Evolutionary conservation across 1,140 invertebrate species (phyloP), one percentile per base, ranked within the genome.

Genomic region (Zeugodacus cucurbitae): DNA sequence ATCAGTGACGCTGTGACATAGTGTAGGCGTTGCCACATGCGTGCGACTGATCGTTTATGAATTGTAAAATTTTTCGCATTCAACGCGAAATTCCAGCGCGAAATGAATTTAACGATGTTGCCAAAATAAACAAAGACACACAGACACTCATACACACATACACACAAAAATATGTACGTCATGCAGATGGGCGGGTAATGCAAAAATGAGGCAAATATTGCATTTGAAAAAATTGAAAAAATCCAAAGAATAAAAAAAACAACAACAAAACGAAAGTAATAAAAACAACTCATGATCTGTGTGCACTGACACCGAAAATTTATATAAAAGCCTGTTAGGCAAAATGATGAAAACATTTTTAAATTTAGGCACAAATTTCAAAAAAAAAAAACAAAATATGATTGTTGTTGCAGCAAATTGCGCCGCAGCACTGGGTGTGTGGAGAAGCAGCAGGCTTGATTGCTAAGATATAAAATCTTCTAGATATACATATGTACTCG

Each of bases 331-430:
- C 11, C 34, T 82, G 34, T 82, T 82, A 82, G 22, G 34, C n/a
- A 26, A 37, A 59, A 59, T 87, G 32, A 59, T 87, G 54, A 41
- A 87, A 58, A 59, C 29, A 58, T 58, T 58, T 87, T 87, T 87
- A 87, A 87, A 87, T 57, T 87, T 87, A 87, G 74, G 37, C 37
- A 48, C 41, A 48, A 82, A 74, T 22, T 74, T 74, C 74, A 48
- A 82, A 48, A 62, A 11, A 54, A 54, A 54, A 54, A 54, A 54
- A n/a, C n/a, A 54, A 54, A 54, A 54, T 54, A 11, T n/a, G 48
- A 48, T 82, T 82, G 41, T 48, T 82, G n/a, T 48, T 41, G 34
- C 37, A 82, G 41, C n/a, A 17, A 82, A 82, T 48, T 82, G 74
- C 74, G 74, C 41, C 41, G 74, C 74, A 82, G 41, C 41, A 17